These are phyloP conservation scores for Mimumesa dahlbomi DNA, from an alignment of 2,888 invertebrate species.

Conservation along the genomic window DNA sequence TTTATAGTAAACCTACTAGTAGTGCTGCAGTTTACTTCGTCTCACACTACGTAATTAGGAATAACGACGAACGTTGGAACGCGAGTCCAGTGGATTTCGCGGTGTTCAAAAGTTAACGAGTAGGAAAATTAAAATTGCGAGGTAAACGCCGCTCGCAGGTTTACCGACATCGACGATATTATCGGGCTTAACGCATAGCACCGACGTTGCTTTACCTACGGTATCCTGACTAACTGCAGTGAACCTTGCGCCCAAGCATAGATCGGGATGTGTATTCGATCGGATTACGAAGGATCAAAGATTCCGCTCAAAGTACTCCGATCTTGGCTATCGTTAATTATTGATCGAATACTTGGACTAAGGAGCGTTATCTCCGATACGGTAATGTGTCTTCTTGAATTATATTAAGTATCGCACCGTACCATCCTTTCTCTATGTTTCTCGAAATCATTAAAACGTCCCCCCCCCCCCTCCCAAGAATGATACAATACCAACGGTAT, in stretches of 20 bases:
- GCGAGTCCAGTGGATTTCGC: constrained; percentile 36
- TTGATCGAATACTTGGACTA: constrained; percentile 48
- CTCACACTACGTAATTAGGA: constrained; percentile 38
- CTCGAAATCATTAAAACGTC: no score
- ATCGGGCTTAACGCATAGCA: constrained; percentile 45
- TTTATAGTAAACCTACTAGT: neutral
- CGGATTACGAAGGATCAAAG: constrained; percentile 54
- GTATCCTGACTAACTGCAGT: constrained; percentile 29
- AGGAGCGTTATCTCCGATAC: constrained; percentile 20
- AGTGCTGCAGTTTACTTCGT: neutral
- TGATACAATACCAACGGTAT: constrained; percentile 17
- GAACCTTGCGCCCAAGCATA: constrained; percentile 40
- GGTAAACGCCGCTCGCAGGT: constrained; percentile 39
- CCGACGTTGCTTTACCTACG: constrained; percentile 35
- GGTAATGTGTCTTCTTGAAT: constrained; percentile 33
- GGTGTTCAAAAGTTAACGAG: constrained; percentile 53
- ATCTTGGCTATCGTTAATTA: constrained; percentile 55
- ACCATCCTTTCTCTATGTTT: no score
- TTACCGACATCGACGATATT: constrained; percentile 53
- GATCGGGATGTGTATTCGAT: constrained; percentile 43
- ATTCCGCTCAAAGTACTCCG: constrained; percentile 46
- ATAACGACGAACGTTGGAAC: constrained; percentile 28
- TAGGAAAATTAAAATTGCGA: constrained; percentile 60
- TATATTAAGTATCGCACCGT: constrained; percentile 38
- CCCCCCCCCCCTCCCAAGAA: no score